Base-by-base conservation (phyloP, 1,140 invertebrate species). In the Maconellicoccus hirsutus region DNA sequence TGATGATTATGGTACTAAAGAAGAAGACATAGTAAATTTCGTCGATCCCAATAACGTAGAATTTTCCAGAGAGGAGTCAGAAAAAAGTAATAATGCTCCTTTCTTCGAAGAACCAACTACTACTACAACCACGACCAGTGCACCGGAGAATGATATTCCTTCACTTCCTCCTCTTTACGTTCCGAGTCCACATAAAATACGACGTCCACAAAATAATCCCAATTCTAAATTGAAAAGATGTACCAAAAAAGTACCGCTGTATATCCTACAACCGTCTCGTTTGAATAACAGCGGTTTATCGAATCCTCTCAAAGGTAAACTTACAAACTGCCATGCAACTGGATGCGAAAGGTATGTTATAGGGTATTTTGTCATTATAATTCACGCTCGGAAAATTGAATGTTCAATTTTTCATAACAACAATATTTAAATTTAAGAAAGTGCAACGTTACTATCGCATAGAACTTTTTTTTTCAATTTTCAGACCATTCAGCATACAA, bases 401-500 rank as follows among this genome's bases (percentile, higher is more conserved):
- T n/a, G n/a, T n/a, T n/a, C n/a, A n/a, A n/a, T n/a, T n/a, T n/a
- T n/a, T n/a, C n/a, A n/a, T n/a, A n/a, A n/a, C n/a, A n/a, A n/a
- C n/a, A n/a, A n/a, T n/a, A n/a, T n/a, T n/a, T n/a, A n/a, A n/a
- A n/a, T n/a, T n/a, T n/a, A n/a, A n/a, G n/a, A n/a, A n/a, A n/a
- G n/a, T n/a, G n/a, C n/a, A n/a, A n/a, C n/a, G n/a, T n/a, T n/a
- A n/a, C n/a, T n/a, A n/a, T n/a, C n/a, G n/a, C n/a, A n/a, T n/a
- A n/a, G n/a, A n/a, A n/a, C n/a, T n/a, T n/a, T 33, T 33, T 33
- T 33, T 3, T 33, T 33, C 12, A 70, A 70, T 61, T 72, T 74
- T 69, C 79, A 93, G 91, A 74, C 91, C 91, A 14, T 96, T 95
- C 80, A 94, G 92, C 79, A 92, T 94, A 12, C 92, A 95, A 77